Percentiles rank a stretch among this genome's conserved stretches.
phyloP scores from a whole-genome alignment of 2,888 invertebrate genomes.

The Tortricodes alternella region DNA sequence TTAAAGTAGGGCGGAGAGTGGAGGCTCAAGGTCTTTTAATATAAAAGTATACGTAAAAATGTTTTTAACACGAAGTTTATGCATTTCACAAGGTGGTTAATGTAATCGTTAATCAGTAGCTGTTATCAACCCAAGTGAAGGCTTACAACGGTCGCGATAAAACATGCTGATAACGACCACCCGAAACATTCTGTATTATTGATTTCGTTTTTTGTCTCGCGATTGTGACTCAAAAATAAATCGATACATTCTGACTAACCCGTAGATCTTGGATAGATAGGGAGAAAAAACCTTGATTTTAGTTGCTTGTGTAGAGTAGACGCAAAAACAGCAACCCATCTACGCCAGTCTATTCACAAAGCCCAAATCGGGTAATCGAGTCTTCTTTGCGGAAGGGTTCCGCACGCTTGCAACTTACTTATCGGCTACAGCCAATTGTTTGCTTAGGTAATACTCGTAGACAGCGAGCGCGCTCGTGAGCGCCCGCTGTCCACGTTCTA shows the following conservation, averaged over 20 bases:
- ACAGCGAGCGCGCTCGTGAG: slow-evolving; percentile 43
- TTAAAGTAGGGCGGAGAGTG: too few species aligned
- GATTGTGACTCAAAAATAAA: slow-evolving; percentile 4
- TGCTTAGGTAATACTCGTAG: slow-evolving; percentile 75
- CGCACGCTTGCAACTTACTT: slow-evolving; percentile 64
- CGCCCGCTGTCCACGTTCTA: slow-evolving; percentile 46
- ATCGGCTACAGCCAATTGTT: slow-evolving; percentile 71
- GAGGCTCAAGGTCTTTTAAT: background rate
- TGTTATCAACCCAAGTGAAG: slow-evolving; percentile 63
- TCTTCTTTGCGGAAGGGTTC: slow-evolving; percentile 47
- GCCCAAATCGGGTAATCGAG: slow-evolving; percentile 36
- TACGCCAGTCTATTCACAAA: slow-evolving; percentile 33
- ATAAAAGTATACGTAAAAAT: too few species aligned
- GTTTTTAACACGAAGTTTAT: background rate
- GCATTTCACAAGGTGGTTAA: slow-evolving; percentile 14
- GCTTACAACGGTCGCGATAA: slow-evolving; percentile 64
- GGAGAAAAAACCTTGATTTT: background rate
- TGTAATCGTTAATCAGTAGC: slow-evolving; percentile 69
- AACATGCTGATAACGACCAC: slow-evolving; percentile 59
- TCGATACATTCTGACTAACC: background rate
- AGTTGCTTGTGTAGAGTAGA: background rate
- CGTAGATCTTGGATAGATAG: background rate
- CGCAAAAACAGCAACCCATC: background rate
- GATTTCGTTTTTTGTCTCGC: slow-evolving; percentile 53
- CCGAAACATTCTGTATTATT: slow-evolving; percentile 64